phyloP scores from a whole-genome alignment of 2,888 invertebrate species.

The Conomelus anceps region DNA sequence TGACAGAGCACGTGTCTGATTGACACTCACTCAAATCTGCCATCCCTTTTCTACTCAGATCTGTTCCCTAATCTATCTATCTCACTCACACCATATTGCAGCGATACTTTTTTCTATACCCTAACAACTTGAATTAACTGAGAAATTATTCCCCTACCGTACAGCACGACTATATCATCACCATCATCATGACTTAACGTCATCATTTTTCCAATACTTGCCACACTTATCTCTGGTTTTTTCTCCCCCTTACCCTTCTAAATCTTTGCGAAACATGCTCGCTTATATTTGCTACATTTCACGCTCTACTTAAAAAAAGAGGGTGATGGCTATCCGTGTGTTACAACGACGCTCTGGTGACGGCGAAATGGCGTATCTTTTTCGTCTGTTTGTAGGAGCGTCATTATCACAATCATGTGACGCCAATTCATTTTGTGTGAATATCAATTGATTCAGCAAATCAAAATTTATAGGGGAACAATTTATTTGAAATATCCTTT shows the following conservation, averaged over 20 bases:
- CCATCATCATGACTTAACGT: not conserved
- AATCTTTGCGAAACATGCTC: not conserved
- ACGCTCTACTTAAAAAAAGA: not conserved
- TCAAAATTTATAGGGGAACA: no score
- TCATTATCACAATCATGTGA: not conserved
- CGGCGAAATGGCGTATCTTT: not conserved
- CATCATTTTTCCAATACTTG: not conserved
- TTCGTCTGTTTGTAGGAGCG: not conserved
- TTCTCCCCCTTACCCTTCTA: not conserved
- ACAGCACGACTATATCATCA: not conserved
- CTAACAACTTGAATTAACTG: not conserved
- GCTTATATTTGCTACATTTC: not conserved
- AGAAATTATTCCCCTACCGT: not conserved
- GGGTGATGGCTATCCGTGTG: not conserved
- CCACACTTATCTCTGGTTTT: not conserved
- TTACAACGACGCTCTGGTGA: not conserved
- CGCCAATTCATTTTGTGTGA: not conserved
- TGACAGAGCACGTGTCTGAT: not conserved
- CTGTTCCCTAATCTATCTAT: no score
- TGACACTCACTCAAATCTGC: not conserved
- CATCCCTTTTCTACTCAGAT: not conserved
- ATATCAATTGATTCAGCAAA: no score
- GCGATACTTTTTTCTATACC: not conserved
- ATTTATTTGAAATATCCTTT: no score
- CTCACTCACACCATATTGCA: no score